A percentile compares a stretch with the other conserved stretches of the same genome.
Conservation (phyloP, 2,797 vertebrate genomes). For the Allobates femoralis region DNA sequence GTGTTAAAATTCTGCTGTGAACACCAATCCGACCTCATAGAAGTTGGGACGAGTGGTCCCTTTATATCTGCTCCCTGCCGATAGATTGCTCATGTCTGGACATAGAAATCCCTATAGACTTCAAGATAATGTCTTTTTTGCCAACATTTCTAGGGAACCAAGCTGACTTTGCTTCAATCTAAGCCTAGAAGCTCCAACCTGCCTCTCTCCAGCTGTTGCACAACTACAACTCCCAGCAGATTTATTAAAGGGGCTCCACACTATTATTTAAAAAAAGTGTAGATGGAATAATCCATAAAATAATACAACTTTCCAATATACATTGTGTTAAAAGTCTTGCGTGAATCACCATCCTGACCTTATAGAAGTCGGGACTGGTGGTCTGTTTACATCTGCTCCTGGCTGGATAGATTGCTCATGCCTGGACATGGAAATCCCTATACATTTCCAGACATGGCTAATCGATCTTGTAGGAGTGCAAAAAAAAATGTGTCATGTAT, state of each 20-base stretch:
- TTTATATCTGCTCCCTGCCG: not conserved
- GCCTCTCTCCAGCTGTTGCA: not conserved
- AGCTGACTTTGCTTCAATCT: too few relatives aligned
- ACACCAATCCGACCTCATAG: not conserved
- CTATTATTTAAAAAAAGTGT: not conserved
- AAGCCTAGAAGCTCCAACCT: not conserved
- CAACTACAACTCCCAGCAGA: not conserved
- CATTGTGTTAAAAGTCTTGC: not conserved
- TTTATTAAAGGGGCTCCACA: not conserved
- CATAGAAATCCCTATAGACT: not conserved
- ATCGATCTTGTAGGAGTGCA: not conserved
- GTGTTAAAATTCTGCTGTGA: not conserved
- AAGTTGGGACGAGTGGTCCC: not conserved
- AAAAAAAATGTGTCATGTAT: not conserved
- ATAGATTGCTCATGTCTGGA: not conserved
- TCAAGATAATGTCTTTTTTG: too few relatives aligned
- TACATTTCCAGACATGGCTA: not conserved
- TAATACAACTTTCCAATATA: not conserved
- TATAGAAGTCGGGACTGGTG: not conserved
- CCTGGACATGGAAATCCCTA: not conserved
- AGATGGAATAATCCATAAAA: not conserved
- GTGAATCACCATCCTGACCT: not conserved
- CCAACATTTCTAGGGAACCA: not conserved
- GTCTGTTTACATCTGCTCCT: not conserved
- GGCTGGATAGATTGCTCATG: not conserved